Conservation (phyloP, 2,113 vertebrate species). For the Lophotis ruficrista region DNA sequence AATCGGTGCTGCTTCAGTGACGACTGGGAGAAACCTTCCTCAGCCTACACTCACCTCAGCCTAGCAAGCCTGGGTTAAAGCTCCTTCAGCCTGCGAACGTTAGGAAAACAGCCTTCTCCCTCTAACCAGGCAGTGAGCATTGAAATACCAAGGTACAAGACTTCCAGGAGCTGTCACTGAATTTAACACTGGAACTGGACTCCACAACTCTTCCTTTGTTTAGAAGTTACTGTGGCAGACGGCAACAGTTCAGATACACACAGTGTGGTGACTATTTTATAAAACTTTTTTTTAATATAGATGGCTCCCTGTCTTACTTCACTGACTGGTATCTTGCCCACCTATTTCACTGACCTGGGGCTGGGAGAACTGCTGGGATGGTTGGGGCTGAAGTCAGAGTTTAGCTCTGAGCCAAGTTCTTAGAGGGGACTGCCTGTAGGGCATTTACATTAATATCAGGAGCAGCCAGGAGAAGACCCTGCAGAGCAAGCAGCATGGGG, state of each 20-base stretch:
- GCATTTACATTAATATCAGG: neutral
- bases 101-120: neutral
- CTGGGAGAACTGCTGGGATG: neutral
- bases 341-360: neutral
- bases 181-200: slow-evolving; percentile 54
- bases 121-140: neutral
- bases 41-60: neutral
- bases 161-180: neutral
- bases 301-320: neutral
- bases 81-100: neutral
- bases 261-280: slow-evolving; percentile 29
- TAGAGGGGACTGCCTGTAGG: neutral
- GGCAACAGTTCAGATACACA: slow-evolving; percentile 35
- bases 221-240: slow-evolving; percentile 8
- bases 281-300: neutral
- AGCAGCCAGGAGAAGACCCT: neutral
- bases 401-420: neutral
- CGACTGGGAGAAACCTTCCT: neutral
- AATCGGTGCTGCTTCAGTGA: neutral
- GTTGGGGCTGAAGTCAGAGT: neutral
- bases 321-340: neutral
- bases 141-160: slow-evolving; percentile 32
- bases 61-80: neutral
- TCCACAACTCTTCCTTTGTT: neutral
- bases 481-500: neutral